Percentiles rank a stretch among this genome's conserved stretches.
phyloP scores from a whole-genome alignment of 2,888 invertebrate genomes.

The Parnassius apollo region DNA sequence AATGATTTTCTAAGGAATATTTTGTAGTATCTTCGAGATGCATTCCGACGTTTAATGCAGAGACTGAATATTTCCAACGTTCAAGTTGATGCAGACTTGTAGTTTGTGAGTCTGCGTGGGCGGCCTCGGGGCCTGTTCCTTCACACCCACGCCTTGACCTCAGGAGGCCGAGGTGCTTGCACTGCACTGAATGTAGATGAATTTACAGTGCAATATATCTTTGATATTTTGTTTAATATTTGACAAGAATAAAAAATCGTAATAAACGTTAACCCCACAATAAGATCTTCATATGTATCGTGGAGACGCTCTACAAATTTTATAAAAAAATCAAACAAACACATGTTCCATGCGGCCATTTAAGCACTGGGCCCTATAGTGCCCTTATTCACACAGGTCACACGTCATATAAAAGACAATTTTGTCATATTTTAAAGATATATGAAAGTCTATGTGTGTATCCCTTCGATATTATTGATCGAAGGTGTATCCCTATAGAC shows the following conservation, averaged over 20 bases:
- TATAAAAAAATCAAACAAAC: too few relatives aligned
- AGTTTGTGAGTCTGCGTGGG: slow-evolving; percentile 60
- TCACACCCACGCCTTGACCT: slow-evolving; percentile 60
- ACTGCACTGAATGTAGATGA: slow-evolving; percentile 12
- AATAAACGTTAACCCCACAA: too few relatives aligned
- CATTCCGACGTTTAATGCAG: slow-evolving; percentile 15
- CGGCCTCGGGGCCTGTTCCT: slow-evolving; percentile 58
- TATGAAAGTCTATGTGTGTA: too few relatives aligned
- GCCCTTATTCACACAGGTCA: too few relatives aligned
- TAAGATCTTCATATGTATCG: too few relatives aligned
- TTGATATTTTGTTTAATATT: not conserved
- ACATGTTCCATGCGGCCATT: not conserved
- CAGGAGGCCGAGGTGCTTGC: slow-evolving; percentile 30
- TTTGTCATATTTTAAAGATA: too few relatives aligned
- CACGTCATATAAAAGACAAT: too few relatives aligned
- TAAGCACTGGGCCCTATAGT: too few relatives aligned
- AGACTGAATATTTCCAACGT: slow-evolving; percentile 41
- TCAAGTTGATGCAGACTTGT: slow-evolving; percentile 59
- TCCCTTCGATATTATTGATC: too few relatives aligned
- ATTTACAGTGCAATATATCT: not conserved
- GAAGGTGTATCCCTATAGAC: too few relatives aligned
- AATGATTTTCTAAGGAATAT: slow-evolving; percentile 8
- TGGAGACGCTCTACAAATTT: too few relatives aligned
- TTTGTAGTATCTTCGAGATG: not conserved
- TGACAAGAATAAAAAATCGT: too few relatives aligned